Conservation (phyloP, 2,113 vertebrate genomes). For the Phrynosoma blainvillii region DNA sequence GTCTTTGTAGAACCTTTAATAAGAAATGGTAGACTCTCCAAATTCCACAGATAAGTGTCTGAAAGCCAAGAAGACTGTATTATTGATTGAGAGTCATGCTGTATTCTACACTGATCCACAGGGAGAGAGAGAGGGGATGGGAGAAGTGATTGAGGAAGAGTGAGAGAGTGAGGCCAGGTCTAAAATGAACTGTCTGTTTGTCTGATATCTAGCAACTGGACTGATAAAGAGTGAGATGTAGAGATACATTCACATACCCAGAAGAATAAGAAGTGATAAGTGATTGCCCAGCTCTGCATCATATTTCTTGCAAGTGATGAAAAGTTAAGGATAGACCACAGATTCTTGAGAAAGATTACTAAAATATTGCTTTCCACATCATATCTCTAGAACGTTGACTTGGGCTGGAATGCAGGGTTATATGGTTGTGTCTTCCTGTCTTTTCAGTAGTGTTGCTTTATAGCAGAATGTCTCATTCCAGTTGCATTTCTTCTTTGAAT, state of each 20-base stretch:
- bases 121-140: not conserved
- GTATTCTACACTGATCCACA: not conserved
- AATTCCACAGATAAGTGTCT: not conserved
- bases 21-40: not conserved
- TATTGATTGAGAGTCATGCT: not conserved
- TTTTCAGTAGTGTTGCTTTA: not conserved
- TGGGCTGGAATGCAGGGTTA: not conserved
- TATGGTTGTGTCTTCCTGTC: not conserved
- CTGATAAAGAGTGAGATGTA: conserved; percentile 52
- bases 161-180: not conserved
- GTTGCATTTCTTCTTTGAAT: not conserved
- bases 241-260: conserved; percentile 43
- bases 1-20: not conserved
- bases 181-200: not conserved
- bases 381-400: conserved; percentile 43
- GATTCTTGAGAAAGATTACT: conserved; percentile 40
- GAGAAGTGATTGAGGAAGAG: not conserved
- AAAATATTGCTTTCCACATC: conserved; percentile 57
- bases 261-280: conserved; percentile 65
- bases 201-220: conserved; percentile 25
- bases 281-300: conserved; percentile 39
- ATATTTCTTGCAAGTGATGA: conserved; percentile 64
- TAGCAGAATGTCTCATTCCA: not conserved
- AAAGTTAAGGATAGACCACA: conserved; percentile 59
- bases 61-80: not conserved